Percentiles rank a stretch among this genome's conserved stretches.
phyloP scores from a whole-genome alignment of 2,797 vertebrate genomes.

The Gymnocypris eckloni region DNA sequence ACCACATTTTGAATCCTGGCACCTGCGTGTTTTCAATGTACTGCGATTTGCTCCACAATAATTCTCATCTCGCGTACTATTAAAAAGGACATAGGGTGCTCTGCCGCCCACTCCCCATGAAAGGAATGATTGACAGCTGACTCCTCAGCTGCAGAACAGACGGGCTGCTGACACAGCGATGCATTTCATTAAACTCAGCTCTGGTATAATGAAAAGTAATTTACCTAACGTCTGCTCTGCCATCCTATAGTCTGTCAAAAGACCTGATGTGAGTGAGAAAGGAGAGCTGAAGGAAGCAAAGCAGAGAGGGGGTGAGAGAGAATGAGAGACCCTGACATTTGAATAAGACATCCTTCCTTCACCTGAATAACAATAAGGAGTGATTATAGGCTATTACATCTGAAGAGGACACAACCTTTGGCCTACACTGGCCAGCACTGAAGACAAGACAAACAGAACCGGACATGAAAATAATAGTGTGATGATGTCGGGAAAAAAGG shows the following conservation, averaged over 20 bases:
- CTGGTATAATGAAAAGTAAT: slow-evolving; percentile 85
- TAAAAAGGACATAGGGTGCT: slow-evolving; percentile 30
- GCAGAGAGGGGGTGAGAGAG: slow-evolving; percentile 28
- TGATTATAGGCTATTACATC: slow-evolving; percentile 83
- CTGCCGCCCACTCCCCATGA: slow-evolving; percentile 74
- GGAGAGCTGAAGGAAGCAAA: slow-evolving; percentile 47
- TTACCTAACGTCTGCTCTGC: slow-evolving; percentile 70
- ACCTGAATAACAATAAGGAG: slow-evolving; percentile 78
- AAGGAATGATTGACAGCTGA: slow-evolving; percentile 87
- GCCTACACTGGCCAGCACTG: slow-evolving; percentile 79
- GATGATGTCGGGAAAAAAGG: neutral
- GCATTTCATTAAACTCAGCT: slow-evolving; percentile 87
- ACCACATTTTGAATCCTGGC: neutral
- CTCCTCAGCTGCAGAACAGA: slow-evolving; percentile 78
- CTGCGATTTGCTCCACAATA: neutral
- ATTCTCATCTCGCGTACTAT: neutral
- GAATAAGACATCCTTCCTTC: slow-evolving; percentile 81
- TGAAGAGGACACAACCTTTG: slow-evolving; percentile 75
- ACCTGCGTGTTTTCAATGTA: neutral
- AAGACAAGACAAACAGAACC: slow-evolving; percentile 78
- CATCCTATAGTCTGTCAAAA: slow-evolving; percentile 54
- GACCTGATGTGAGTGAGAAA: slow-evolving; percentile 58
- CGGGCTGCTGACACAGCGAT: slow-evolving; percentile 77
- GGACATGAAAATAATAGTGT: slow-evolving; percentile 55
- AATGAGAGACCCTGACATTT: slow-evolving; percentile 77